Percentiles rank a stretch among this genome's conserved stretches.
phyloP scores from a whole-genome alignment of 2,888 invertebrate species.

The Orgyia antiqua region DNA sequence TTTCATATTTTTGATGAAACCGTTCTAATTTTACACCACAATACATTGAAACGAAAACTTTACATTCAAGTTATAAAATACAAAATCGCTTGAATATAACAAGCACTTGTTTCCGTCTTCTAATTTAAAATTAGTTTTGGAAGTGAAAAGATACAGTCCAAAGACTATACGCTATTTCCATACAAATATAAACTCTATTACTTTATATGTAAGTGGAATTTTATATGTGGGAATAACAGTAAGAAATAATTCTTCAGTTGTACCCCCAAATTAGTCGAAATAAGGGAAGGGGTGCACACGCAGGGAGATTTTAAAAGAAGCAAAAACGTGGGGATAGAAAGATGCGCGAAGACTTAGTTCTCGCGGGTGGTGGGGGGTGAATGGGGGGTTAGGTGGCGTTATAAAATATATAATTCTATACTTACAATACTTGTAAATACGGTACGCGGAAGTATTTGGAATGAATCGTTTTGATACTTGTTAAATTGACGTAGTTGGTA shows the following conservation, averaged over 20 bases:
- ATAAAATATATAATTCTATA: constrained; percentile 79
- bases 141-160: constrained; percentile 78
- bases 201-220: constrained; percentile 35
- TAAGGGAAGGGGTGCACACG: constrained; percentile 76
- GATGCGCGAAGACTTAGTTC: constrained; percentile 79
- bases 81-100: constrained; percentile 16
- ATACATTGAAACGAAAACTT: constrained; percentile 27
- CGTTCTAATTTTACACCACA: constrained; percentile 65
- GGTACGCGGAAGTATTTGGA: constrained; percentile 69
- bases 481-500: constrained; percentile 11
- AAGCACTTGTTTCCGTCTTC: constrained; percentile 72
- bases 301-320: constrained; percentile 78
- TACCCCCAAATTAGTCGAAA: constrained; percentile 79
- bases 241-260: constrained; percentile 78
- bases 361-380: constrained; percentile 54
- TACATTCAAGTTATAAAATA: constrained; percentile 17
- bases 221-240: constrained; percentile 37
- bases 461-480: constrained; percentile 42
- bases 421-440: constrained; percentile 79
- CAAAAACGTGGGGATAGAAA: constrained; percentile 78
- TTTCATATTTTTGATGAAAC: constrained; percentile 78
- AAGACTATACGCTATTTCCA: constrained; percentile 55
- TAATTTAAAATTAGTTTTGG: constrained; percentile 77
- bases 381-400: constrained; percentile 53
- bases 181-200: constrained; percentile 38